Conservation (phyloP, 2,888 invertebrate genomes). For the Tipula confusa region DNA sequence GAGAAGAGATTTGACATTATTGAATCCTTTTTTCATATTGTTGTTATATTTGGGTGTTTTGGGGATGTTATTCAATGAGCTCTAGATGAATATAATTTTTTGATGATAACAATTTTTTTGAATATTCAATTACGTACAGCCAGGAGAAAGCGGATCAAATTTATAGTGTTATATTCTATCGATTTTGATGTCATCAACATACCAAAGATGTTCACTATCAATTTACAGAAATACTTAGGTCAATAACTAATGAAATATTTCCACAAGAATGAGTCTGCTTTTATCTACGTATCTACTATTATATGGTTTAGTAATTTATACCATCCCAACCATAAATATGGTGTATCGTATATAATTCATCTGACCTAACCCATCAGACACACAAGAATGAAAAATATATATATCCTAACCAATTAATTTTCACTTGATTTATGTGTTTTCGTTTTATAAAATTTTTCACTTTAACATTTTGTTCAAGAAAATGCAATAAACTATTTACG, state of each 20-base stretch:
- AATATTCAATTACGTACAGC: background rate
- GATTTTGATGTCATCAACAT: background rate
- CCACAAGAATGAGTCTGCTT: background rate
- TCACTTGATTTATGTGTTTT: background rate
- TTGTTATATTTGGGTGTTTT: background rate
- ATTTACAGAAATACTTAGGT: background rate
- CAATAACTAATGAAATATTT: background rate
- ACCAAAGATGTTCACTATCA: background rate
- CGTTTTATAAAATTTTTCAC: background rate
- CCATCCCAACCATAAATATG: background rate
- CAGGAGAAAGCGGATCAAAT: background rate
- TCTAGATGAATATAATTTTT: background rate
- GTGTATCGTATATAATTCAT: background rate
- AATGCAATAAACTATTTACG: slow-evolving; percentile 25
- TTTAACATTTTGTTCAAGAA: background rate
- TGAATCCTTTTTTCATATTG: background rate
- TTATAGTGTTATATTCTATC: background rate
- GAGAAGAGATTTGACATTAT: slow-evolving; percentile 3
- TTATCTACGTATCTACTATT: background rate
- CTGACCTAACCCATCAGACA: slow-evolving; percentile 9
- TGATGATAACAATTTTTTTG: background rate
- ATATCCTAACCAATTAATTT: slow-evolving; percentile 10
- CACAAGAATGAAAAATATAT: background rate
- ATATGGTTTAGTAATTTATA: background rate
- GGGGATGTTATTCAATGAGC: background rate